phyloP scores from a whole-genome alignment of 2,113 vertebrate genomes.

The Xyliphius kryptos region DNA sequence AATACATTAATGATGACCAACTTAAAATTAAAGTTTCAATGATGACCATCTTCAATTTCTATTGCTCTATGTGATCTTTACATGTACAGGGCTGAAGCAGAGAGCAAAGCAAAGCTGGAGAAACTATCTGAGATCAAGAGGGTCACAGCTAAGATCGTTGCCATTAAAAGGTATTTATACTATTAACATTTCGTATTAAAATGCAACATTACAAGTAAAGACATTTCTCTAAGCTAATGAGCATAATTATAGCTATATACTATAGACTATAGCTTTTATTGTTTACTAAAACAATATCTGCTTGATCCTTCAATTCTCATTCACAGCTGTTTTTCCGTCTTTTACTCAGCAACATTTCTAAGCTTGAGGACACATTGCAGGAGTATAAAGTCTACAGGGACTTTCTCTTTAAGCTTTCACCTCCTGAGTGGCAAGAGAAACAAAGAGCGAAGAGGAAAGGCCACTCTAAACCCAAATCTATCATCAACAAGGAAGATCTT shows the following conservation, averaged over 20 bases:
- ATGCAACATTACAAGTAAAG: neutral
- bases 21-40: too few species aligned
- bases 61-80: too few species aligned
- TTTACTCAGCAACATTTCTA: slow-evolving; percentile 70
- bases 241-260: neutral
- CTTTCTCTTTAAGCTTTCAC: slow-evolving; percentile 75
- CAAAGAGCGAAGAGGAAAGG: slow-evolving; percentile 46
- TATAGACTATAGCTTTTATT: neutral
- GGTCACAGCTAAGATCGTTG: too few species aligned
- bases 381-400: slow-evolving; percentile 75
- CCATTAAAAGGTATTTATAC: slow-evolving; percentile 1
- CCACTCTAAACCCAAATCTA: neutral
- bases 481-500: slow-evolving; percentile 4
- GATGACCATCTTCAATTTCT: too few species aligned
- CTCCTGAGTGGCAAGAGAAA: slow-evolving; percentile 74
- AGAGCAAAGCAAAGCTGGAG: too few species aligned
- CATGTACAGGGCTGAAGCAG: too few species aligned
- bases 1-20: too few species aligned
- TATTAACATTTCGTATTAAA: neutral
- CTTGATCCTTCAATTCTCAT: slow-evolving; percentile 2
- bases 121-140: too few species aligned
- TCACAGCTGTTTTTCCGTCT: neutral
- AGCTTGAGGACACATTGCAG: slow-evolving; percentile 67
- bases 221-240: neutral
- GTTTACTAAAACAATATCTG: neutral